phyloP scores from a whole-genome alignment of 2,113 vertebrate species.

The Rhinoptilus africanus region DNA sequence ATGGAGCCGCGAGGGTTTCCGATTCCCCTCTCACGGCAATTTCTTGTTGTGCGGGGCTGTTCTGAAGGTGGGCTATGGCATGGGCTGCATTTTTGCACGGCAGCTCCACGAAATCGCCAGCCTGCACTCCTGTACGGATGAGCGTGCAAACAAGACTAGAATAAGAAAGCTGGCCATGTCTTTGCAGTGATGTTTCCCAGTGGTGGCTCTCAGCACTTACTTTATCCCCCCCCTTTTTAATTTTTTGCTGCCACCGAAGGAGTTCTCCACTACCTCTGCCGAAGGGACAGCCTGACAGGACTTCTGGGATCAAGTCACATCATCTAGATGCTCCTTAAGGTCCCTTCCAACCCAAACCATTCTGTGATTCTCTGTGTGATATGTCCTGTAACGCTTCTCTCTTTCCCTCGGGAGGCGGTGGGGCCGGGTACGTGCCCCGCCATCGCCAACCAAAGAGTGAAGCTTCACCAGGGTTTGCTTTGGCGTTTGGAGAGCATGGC shows the following conservation, averaged over 20 bases:
- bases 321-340: background rate
- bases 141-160: background rate
- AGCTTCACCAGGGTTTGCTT: background rate
- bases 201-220: background rate
- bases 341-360: background rate
- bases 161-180: background rate
- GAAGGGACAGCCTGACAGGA: background rate
- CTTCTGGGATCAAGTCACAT: background rate
- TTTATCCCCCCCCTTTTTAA: background rate
- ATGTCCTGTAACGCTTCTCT: background rate
- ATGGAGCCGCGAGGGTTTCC: background rate
- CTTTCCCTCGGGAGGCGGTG: background rate
- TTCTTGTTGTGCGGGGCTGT: background rate
- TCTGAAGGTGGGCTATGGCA: background rate
- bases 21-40: background rate
- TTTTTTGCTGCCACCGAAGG: background rate
- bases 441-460: accelerated
- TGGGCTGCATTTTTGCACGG: background rate
- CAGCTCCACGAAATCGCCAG: background rate
- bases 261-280: background rate
- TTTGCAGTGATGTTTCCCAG: background rate
- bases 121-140: background rate
- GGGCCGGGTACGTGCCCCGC: background rate
- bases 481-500: background rate
- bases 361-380: background rate